Percentiles rank a stretch among this genome's conserved stretches.
Evolutionary conservation across 2,888 invertebrate genomes (phyloP).

Genomic region (Trisateles emortualis): DNA sequence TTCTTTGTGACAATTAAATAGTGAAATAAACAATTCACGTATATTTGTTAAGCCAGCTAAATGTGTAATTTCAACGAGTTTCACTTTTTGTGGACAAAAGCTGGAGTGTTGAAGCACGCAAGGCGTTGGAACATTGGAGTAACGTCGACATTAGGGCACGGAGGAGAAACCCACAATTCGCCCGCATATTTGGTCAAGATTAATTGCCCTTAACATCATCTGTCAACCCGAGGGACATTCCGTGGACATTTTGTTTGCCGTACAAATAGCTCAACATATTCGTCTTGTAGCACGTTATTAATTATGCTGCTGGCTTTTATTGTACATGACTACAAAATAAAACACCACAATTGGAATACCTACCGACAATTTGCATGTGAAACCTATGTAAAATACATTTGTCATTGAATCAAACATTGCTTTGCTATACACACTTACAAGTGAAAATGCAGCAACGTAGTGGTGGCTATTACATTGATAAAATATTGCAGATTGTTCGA

Average conservation of each 20-base stretch:
- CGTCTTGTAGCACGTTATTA: slow-evolving; percentile 64
- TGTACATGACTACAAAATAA: slow-evolving; percentile 12
- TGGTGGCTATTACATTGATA: slow-evolving; percentile 23
- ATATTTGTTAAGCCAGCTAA: slow-evolving; percentile 6
- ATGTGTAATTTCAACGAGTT: slow-evolving; percentile 16
- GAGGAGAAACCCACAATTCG: slow-evolving; percentile 70
- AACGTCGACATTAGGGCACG: slow-evolving; percentile 68
- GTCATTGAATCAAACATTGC: neutral
- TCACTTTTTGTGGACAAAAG: slow-evolving; percentile 29
- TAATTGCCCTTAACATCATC: slow-evolving; percentile 83
- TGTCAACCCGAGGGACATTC: slow-evolving; percentile 77
- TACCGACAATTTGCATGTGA: slow-evolving; percentile 2
- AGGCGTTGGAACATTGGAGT: slow-evolving; percentile 51
- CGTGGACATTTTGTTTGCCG: slow-evolving; percentile 76
- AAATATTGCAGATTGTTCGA: slow-evolving; percentile 25
- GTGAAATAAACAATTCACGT: slow-evolving; percentile 12
- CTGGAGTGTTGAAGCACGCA: slow-evolving; percentile 37
- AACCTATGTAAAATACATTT: neutral
- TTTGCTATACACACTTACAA: neutral
- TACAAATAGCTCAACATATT: slow-evolving; percentile 74
- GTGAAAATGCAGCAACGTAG: neutral
- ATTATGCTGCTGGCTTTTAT: slow-evolving; percentile 44
- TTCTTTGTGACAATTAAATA: slow-evolving; percentile 12
- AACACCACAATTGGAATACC: slow-evolving; percentile 1
- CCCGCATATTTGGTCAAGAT: slow-evolving; percentile 84